Percentiles rank a stretch among this genome's conserved stretches.
Evolutionary conservation across 2,113 vertebrate species (phyloP).

Genomic region (Catharus bicknelli): DNA sequence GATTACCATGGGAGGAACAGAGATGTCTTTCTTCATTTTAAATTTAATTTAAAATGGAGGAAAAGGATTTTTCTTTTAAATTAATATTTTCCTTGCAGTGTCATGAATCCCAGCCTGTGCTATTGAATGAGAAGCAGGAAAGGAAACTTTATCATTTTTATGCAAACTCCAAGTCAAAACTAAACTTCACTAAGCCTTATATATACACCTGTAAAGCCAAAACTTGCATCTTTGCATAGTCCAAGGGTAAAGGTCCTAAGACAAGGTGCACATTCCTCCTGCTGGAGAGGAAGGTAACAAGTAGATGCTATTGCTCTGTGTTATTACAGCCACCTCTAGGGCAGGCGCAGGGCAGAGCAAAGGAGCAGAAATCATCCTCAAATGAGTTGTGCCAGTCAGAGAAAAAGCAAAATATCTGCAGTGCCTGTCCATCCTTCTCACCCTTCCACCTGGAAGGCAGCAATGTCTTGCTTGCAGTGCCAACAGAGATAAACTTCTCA

Average conservation of each 20-base stretch:
- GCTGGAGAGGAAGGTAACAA: background rate
- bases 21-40: constrained; percentile 46
- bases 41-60: constrained; percentile 54
- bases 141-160: background rate
- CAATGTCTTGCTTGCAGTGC: background rate
- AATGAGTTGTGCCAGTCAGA: background rate
- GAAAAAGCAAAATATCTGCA: background rate
- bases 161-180: background rate
- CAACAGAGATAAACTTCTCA: background rate
- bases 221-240: background rate
- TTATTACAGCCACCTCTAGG: background rate
- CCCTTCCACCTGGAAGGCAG: background rate
- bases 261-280: background rate
- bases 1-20: background rate
- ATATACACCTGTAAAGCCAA: background rate
- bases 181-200: background rate
- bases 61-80: constrained; percentile 57
- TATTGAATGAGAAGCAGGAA: background rate
- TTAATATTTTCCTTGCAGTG: constrained; percentile 36
- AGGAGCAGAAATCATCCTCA: background rate
- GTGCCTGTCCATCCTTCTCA: background rate
- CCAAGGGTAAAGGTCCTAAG: background rate
- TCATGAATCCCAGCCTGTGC: background rate
- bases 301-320: background rate
- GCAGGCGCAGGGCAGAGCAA: background rate